Base-by-base conservation (phyloP, 2,113 vertebrate genomes). In the Sardina pilchardus region DNA sequence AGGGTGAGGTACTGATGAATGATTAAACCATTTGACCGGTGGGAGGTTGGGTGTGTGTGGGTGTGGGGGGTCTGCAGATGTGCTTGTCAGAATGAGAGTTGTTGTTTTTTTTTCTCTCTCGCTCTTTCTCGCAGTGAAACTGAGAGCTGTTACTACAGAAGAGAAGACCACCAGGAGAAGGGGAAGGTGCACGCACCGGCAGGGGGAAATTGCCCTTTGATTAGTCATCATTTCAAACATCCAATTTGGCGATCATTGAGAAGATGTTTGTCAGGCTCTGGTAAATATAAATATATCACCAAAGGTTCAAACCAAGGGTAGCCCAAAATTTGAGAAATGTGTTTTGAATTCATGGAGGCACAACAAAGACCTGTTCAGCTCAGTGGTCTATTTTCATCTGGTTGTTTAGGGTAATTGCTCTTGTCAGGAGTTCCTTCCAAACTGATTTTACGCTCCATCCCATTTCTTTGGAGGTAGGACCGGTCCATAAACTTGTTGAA, bases 21-120 rank as follows among this genome's bases (percentile, higher is more conserved):
- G 92, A 93, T 90, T 93, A 84, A 89, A 89, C 84, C 85, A 86
- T 90, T 91, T 89, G 80, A 89, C 87, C 83, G 56, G 26, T 78
- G 71, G 26, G 71, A 17, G 71, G 82, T 80, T 71, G 81, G 2
- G 71, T n/a, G n/a, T n/a, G n/a, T n/a, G 12, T 34, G 83, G 88
- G 85, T 84, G 87, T 34, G 89, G 81, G 84, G 81, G 82, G 26
- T 8, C 81, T 84, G 47, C 90, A 90, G 87, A 92, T 91, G 90
- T 91, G 87, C 87, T 85, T 85, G 84, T 89, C 84, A 85, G 82
- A 47, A 63, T 53, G 85, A 83, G 86, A 67, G 45, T 34, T 26
- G 16, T 9, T 16, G 19, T 16, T 45, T 26, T 12, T 12, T 14
- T 19, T 9, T 3, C n/a, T n/a, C n/a, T n/a, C n/a, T n/a, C n/a